These are phyloP conservation scores for Homalodisca vitripennis DNA, from an alignment of 1,140 invertebrate genomes.

Conservation along the genomic window DNA sequence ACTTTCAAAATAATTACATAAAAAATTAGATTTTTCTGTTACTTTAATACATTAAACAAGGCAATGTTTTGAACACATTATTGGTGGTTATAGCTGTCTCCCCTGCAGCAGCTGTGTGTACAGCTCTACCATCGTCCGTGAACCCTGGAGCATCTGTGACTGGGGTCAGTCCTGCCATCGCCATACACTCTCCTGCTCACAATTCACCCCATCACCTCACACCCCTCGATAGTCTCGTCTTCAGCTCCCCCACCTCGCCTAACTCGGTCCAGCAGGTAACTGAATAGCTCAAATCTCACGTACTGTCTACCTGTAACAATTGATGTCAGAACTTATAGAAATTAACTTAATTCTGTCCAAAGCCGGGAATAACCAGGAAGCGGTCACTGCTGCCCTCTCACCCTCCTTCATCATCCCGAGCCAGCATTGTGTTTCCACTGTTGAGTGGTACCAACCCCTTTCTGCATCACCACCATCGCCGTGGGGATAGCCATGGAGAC, in stretches of 20 bases:
- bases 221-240: conserved; percentile 33
- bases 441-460: conserved; percentile 53
- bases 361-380: conserved; percentile 35
- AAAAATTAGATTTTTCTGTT: no score
- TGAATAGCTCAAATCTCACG: no score
- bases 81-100: conserved; percentile 8
- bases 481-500: conserved; percentile 22
- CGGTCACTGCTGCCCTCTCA: conserved; percentile 61
- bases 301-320: no score
- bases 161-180: conserved; percentile 14
- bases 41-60: no score
- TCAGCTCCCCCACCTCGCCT: conserved; percentile 39
- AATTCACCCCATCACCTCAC: conserved; percentile 33
- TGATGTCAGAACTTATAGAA: no score
- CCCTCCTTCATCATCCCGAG: conserved; percentile 66
- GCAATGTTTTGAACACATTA: no score
- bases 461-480: conserved; percentile 46
- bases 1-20: no score
- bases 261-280: conserved; percentile 37
- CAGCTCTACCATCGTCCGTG: conserved; percentile 1
- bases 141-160: background rate
- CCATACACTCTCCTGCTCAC: conserved; percentile 17
- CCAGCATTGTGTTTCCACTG: conserved; percentile 74
- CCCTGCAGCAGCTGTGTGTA: background rate
- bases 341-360: no score